Evolutionary conservation across 2,797 vertebrate species (phyloP).

Genomic region (Scarus forsteni): DNA sequence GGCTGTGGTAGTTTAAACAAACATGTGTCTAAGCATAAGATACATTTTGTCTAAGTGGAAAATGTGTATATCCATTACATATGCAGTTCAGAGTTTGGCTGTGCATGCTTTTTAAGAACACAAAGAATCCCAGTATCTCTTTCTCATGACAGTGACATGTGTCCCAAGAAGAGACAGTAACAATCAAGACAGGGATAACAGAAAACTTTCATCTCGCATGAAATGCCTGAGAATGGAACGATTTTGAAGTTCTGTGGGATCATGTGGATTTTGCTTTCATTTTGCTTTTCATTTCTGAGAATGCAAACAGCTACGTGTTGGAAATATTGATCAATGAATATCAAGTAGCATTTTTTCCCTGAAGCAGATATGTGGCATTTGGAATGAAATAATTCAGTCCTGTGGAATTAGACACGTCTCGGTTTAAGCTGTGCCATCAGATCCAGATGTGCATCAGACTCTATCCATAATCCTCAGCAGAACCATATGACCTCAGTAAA

Average conservation of each 20-base stretch:
- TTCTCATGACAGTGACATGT: not conserved
- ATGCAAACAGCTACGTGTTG: slow-evolving; percentile 52
- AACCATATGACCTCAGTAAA: slow-evolving; percentile 59
- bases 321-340: slow-evolving; percentile 77
- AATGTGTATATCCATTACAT: not conserved
- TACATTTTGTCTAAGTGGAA: too few species aligned
- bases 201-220: slow-evolving; percentile 51
- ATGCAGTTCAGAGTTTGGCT: not conserved
- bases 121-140: not conserved
- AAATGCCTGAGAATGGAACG: slow-evolving; percentile 52
- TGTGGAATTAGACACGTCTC: slow-evolving; percentile 78
- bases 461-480: slow-evolving; percentile 57
- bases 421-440: slow-evolving; percentile 77
- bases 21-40: too few species aligned
- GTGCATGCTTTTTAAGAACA: not conserved
- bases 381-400: slow-evolving; percentile 77
- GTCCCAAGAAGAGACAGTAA: slow-evolving; percentile 7
- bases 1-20: too few species aligned
- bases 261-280: slow-evolving; percentile 63
- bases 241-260: slow-evolving; percentile 47
- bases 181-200: slow-evolving; percentile 33
- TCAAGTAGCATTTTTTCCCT: slow-evolving; percentile 64
- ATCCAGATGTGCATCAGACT: slow-evolving; percentile 79
- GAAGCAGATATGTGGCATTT: slow-evolving; percentile 74
- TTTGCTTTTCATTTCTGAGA: slow-evolving; percentile 57